Evolutionary conservation across 1,140 invertebrate genomes (phyloP), one percentile per base, ranked within the genome.

Genomic region (Akabosia matsudoensis): DNA sequence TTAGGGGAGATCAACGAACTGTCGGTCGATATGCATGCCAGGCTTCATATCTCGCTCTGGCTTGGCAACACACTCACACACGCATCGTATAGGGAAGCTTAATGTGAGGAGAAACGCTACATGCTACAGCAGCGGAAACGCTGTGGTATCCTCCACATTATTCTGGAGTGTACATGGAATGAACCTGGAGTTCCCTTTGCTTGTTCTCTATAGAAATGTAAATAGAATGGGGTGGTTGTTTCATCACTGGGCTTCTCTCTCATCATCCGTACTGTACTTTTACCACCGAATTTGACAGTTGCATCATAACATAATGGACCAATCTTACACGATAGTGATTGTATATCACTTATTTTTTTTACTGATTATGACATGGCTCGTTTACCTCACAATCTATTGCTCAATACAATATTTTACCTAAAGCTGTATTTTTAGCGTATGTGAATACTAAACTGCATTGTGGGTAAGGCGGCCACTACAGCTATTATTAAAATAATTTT

Each of bases 1-100:
- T 56, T n/a, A 22, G 61, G 61, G 61, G 61, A 67, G 61, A 67
- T 67, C 30, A 67, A 67, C 61, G 61, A 67, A 67, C 61, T 67
- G 24, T 7, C 10, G 24, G 24, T 28, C 24, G 24, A 30, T 67
- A 67, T 31, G 30, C n/a, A n/a, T 45, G 18, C 37, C 28, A 28
- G 3, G 61, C 61, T 67, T 30, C 28, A 30, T 61, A 16, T 45
- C n/a, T 61, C 54, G 7, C 24, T n/a, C 54, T 13, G 14, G n/a
- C 54, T 24, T n/a, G n/a, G n/a, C n/a, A n/a, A n/a, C n/a, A n/a
- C n/a, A n/a, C 7, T 45, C 37, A 45, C 37, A 45, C 37, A 18
- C 7, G 18, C 37, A 45, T 10, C 7, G 37, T 10, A 45, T 45
- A 18, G 61, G 4, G 28, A 30, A 67, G 54, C 18, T 45, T 45